Evolutionary conservation across 2,113 vertebrate genomes (phyloP).

Genomic region (Poecilia latipinna): DNA sequence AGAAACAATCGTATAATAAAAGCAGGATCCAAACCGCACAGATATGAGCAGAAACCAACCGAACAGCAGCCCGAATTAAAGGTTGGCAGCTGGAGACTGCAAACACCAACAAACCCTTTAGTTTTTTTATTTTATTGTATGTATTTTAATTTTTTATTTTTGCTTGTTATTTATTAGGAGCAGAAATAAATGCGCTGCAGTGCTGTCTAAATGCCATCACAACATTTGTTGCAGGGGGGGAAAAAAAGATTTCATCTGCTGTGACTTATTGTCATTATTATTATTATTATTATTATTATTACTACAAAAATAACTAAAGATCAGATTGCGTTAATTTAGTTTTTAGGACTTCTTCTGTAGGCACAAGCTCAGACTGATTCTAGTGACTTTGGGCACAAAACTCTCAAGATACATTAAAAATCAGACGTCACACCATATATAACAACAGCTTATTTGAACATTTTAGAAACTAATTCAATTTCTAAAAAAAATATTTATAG

Average conservation of each 20-base stretch:
- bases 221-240: not conserved
- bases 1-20: not conserved
- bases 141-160: no score
- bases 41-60: not conserved
- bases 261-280: no score
- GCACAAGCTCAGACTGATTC: not conserved
- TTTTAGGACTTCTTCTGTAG: not conserved
- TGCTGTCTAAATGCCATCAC: not conserved
- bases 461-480: not conserved
- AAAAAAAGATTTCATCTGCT: no score
- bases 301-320: not conserved
- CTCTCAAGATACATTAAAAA: not conserved
- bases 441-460: not conserved
- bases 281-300: not conserved
- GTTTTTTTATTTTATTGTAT: no score
- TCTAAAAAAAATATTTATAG: not conserved
- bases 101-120: no score
- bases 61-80: not conserved
- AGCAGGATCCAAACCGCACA: not conserved
- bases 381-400: not conserved
- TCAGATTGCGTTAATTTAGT: not conserved
- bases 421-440: not conserved
- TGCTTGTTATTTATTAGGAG: not conserved
- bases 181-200: not conserved
- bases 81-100: not conserved